These are phyloP conservation scores for Apistogramma diplotaenia DNA, from an alignment of 2,113 vertebrate genomes.

Conservation along the genomic window DNA sequence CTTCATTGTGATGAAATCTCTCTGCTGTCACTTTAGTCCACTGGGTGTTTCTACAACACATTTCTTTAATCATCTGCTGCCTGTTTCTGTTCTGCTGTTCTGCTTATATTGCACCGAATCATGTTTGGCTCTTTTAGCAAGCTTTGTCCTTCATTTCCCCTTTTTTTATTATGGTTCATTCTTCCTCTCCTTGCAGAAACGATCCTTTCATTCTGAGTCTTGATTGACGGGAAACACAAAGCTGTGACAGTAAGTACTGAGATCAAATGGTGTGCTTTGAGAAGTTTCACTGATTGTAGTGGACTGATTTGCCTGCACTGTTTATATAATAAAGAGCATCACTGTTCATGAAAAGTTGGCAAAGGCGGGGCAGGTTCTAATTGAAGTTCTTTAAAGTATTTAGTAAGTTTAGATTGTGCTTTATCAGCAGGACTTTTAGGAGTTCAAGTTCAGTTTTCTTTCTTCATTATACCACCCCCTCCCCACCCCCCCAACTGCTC, in stretches of 20 bases:
- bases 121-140: neutral
- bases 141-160: neutral
- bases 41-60: neutral
- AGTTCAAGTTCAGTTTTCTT: neutral
- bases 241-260: constrained; percentile 60
- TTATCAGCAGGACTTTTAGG: neutral
- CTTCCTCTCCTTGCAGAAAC: constrained; percentile 37
- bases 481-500: neutral
- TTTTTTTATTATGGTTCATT: neutral
- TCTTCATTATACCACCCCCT: too few species aligned
- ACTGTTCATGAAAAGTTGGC: neutral
- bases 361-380: neutral
- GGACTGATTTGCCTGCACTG: neutral
- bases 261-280: neutral
- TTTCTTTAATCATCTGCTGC: neutral
- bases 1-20: neutral
- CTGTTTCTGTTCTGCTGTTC: neutral
- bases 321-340: neutral
- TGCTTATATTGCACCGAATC: neutral
- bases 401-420: neutral
- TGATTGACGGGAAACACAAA: constrained; percentile 51
- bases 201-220: constrained; percentile 31
- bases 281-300: neutral
- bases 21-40: neutral
- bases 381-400: neutral